Evolutionary conservation across 2,888 invertebrate genomes (phyloP).

Genomic region (Noctua janthina): DNA sequence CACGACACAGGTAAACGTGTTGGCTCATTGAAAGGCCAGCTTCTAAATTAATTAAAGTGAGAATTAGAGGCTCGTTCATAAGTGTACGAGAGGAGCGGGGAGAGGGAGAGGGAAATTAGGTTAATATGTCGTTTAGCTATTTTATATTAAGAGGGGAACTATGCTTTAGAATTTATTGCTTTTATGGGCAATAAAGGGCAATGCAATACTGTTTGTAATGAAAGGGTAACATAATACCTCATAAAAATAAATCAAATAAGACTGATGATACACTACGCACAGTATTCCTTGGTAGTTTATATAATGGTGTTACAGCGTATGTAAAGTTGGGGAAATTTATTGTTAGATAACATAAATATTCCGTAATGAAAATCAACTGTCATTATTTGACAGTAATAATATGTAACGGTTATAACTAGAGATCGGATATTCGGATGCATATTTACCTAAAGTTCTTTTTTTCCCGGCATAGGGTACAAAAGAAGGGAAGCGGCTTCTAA

Average conservation of each 20-base stretch:
- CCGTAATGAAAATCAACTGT: not conserved
- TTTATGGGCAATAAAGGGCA: conserved; percentile 41
- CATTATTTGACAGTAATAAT: not conserved
- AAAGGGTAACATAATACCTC: conserved; percentile 9
- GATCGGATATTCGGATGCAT: too few species aligned
- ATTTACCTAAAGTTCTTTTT: too few species aligned
- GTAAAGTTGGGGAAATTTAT: not conserved
- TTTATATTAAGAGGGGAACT: conserved; percentile 37
- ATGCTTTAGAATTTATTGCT: conserved; percentile 41
- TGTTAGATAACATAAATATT: not conserved
- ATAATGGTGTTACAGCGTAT: not conserved
- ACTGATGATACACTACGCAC: not conserved
- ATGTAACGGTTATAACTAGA: not conserved
- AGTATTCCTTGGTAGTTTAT: not conserved
- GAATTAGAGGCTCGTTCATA: conserved; percentile 57
- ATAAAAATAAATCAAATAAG: conserved; percentile 19
- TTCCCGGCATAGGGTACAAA: too few species aligned
- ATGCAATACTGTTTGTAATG: conserved; percentile 22
- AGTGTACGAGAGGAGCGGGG: conserved; percentile 13
- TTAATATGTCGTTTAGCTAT: conserved; percentile 53
- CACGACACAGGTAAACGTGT: conserved; percentile 50
- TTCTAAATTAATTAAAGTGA: conserved; percentile 60
- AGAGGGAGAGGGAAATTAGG: conserved; percentile 49
- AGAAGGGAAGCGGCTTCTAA: too few species aligned
- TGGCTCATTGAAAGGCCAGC: conserved; percentile 45